Conservation (phyloP, 2,113 vertebrate genomes). For the Chunga burmeisteri region DNA sequence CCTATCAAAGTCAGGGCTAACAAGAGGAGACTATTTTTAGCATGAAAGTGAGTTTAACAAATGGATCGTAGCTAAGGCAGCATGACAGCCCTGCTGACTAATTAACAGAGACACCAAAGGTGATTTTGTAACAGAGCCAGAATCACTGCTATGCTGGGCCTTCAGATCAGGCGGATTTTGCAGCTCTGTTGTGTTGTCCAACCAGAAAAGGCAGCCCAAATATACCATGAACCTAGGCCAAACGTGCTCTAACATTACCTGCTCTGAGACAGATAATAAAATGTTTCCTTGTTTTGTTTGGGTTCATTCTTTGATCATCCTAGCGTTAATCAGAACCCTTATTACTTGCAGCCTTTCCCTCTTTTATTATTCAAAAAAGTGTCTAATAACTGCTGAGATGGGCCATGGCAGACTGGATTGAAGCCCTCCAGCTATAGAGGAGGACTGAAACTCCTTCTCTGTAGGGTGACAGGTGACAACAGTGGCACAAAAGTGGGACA, state of each 20-base stretch:
- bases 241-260: neutral
- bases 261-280: neutral
- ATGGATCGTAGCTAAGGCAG: constrained; percentile 26
- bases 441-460: neutral
- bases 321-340: neutral
- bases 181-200: neutral
- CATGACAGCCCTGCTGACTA: constrained; percentile 4
- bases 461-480: neutral
- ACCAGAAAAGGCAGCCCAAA: neutral
- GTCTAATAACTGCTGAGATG: neutral
- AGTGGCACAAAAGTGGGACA: neutral
- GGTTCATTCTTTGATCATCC: neutral
- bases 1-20: neutral
- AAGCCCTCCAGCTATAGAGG: neutral
- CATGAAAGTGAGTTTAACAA: constrained; percentile 45
- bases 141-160: neutral
- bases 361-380: neutral
- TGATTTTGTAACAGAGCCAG: constrained; percentile 36
- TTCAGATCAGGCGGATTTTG: neutral
- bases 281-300: neutral
- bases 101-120: constrained; percentile 37
- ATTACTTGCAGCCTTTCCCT: neutral
- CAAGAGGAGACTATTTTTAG: constrained; percentile 47
- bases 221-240: neutral
- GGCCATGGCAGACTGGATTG: accelerated